A percentile compares a stretch with the other conserved stretches of the same genome.
Conservation (phyloP, 37 sponge, comb jelly and placozoan species). For the Ianthella basta region DNA sequence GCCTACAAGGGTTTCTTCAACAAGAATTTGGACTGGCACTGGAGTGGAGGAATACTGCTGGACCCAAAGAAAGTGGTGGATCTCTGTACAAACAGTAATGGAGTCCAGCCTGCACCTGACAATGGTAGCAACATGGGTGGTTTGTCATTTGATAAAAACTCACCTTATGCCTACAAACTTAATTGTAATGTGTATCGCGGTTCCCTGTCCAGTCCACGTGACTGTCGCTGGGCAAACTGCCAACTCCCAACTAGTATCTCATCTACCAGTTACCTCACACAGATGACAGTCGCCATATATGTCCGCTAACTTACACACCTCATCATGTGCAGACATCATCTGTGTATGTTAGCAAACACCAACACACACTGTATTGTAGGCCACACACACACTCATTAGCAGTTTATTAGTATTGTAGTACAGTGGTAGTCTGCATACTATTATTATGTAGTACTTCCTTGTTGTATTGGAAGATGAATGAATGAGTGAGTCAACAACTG, state of each 20-base stretch:
- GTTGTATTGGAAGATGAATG: too few species aligned
- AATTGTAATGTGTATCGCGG: not conserved
- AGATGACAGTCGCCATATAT: slow-evolving; percentile 17
- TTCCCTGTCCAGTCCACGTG: not conserved
- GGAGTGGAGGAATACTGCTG: slow-evolving; percentile 17
- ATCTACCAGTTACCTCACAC: not conserved
- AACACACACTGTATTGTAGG: too few species aligned
- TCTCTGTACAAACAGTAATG: not conserved
- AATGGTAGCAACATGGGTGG: not conserved
- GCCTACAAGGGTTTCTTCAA: slow-evolving; percentile 32
- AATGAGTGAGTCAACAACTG: too few species aligned
- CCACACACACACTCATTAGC: too few species aligned
- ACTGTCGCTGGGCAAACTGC: not conserved
- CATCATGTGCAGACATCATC: too few species aligned
- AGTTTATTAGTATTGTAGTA: too few species aligned
- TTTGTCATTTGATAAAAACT: slow-evolving; percentile 14
- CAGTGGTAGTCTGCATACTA: too few species aligned
- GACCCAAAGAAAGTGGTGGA: slow-evolving; percentile 12
- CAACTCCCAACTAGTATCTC: not conserved
- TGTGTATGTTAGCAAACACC: too few species aligned
- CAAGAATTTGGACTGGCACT: slow-evolving; percentile 22
- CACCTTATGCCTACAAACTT: not conserved
- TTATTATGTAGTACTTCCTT: too few species aligned
- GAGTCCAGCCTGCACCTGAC: not conserved
- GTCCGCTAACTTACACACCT: too few species aligned